These are phyloP conservation scores for Cyanoramphus novaezelandiae DNA, from an alignment of 2,113 vertebrate species.

Conservation along the genomic window DNA sequence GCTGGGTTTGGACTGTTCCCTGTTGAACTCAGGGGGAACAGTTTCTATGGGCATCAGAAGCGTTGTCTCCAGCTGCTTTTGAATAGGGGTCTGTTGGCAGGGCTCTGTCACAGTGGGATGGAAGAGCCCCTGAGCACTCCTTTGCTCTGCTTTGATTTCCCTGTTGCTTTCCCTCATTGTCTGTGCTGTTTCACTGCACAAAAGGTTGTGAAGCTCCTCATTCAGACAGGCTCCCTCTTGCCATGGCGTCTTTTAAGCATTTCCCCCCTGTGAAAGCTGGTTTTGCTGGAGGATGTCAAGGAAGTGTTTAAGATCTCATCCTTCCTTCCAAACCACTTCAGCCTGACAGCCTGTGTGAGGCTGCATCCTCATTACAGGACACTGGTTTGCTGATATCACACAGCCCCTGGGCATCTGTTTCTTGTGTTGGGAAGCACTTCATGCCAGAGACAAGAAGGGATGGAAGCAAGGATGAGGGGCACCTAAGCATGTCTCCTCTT, in stretches of 20 bases:
- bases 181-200: not conserved
- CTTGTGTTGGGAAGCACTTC: not conserved
- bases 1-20: not conserved
- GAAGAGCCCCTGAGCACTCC: not conserved
- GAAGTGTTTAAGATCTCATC: not conserved
- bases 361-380: not conserved
- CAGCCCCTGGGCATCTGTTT: not conserved
- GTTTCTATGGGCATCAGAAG: not conserved
- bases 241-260: not conserved
- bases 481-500: not conserved
- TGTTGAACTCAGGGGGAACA: not conserved
- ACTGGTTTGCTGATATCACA: not conserved
- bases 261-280: not conserved
- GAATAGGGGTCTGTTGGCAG: not conserved
- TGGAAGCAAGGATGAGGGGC: not conserved
- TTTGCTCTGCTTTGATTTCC: not conserved
- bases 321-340: not conserved
- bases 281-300: not conserved
- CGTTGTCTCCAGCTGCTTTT: not conserved
- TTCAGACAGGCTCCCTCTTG: not conserved
- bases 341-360: not conserved
- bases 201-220: not conserved
- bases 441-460: not conserved
- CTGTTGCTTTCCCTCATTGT: not conserved
- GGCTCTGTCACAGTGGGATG: fast-evolving